These are phyloP conservation scores for Leuciscus waleckii DNA, from an alignment of 2,797 vertebrate species.

Conservation along the genomic window DNA sequence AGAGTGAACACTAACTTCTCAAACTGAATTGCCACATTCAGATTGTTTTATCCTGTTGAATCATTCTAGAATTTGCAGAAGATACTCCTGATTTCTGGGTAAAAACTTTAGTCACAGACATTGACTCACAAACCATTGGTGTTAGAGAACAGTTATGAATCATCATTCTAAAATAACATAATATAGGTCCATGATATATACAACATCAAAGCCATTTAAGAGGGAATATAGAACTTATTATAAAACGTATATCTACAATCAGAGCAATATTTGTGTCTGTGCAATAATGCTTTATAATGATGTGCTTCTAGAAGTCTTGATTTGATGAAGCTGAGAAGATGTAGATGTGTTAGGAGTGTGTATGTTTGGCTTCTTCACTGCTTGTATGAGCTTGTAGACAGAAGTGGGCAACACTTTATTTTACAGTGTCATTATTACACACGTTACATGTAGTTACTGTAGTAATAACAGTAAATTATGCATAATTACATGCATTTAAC, in stretches of 20 bases:
- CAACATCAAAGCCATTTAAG: neutral
- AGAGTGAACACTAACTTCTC: neutral
- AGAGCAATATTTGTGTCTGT: neutral
- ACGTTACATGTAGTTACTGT: too few relatives aligned
- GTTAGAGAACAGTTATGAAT: neutral
- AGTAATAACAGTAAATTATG: too few relatives aligned
- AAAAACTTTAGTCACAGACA: conserved; percentile 10
- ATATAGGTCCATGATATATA: neutral
- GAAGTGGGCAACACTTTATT: too few relatives aligned
- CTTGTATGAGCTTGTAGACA: neutral
- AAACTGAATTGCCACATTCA: neutral
- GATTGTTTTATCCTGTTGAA: neutral
- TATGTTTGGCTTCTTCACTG: neutral
- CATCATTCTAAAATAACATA: neutral
- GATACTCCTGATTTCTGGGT: neutral
- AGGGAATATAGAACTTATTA: neutral
- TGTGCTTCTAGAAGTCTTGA: too few relatives aligned
- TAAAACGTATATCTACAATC: neutral
- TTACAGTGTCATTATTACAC: too few relatives aligned
- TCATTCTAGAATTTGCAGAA: neutral
- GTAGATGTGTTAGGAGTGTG: neutral
- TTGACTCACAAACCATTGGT: neutral
- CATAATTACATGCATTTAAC: too few relatives aligned
- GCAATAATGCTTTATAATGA: neutral
- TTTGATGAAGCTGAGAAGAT: neutral